Evolutionary conservation across 2,113 vertebrate genomes (phyloP).

Genomic region (Periophthalmus modestus): DNA sequence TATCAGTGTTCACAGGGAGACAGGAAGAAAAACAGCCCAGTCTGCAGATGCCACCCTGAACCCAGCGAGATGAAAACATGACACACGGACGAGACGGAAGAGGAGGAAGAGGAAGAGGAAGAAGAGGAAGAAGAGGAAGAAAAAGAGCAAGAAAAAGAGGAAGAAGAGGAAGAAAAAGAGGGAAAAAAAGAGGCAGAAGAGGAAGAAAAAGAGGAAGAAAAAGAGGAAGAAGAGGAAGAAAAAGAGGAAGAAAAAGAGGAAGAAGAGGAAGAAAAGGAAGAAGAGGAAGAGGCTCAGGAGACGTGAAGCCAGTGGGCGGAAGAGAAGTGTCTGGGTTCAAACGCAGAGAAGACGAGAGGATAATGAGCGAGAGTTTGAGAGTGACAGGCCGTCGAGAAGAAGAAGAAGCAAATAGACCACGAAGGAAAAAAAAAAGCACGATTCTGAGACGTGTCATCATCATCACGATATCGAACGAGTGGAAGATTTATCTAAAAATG

Average conservation of each 20-base stretch:
- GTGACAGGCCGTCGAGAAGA: neutral
- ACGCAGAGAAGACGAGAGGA: constrained; percentile 20
- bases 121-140: constrained; percentile 61
- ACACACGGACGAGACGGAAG: constrained; percentile 33
- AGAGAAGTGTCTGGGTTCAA: constrained; percentile 40
- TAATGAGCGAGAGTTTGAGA: constrained; percentile 60
- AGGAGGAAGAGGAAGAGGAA: constrained; percentile 60
- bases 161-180: constrained; percentile 60
- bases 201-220: constrained; percentile 63
- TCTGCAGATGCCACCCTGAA: constrained; percentile 41
- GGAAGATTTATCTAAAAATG: neutral
- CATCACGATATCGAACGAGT: no score
- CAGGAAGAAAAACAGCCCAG: constrained; percentile 30
- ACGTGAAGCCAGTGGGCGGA: constrained; percentile 52
- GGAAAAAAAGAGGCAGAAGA: constrained; percentile 61
- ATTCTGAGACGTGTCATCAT: neutral
- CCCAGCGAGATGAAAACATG: constrained; percentile 41
- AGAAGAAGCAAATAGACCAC: constrained; percentile 32
- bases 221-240: constrained; percentile 60
- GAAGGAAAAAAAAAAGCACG: constrained; percentile 21
- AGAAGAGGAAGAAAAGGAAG: no score
- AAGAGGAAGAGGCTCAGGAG: constrained; percentile 52
- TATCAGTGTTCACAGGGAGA: no score
- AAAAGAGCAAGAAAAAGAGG: constrained; percentile 58
- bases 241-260: constrained; percentile 62